Conservation (phyloP, 2,888 invertebrate species). For the Ischnura elegans region DNA sequence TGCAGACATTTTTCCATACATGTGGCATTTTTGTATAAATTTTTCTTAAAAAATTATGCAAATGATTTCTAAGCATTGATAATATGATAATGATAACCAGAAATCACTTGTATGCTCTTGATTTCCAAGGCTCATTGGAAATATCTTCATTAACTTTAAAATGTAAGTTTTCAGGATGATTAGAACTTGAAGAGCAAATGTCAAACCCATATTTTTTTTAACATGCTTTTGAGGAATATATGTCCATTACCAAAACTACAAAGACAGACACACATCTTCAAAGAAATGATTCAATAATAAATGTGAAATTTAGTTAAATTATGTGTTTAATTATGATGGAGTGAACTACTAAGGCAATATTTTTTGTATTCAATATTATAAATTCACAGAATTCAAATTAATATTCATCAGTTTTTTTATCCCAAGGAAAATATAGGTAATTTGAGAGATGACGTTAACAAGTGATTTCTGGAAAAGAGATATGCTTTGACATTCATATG, state of each 20-base stretch:
- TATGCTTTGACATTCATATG: constrained; percentile 52
- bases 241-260: too few species aligned
- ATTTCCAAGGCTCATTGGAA: too few species aligned
- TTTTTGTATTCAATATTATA: not conserved
- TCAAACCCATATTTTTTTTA: not conserved
- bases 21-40: not conserved
- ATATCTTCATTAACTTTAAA: not conserved
- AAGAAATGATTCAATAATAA: too few species aligned
- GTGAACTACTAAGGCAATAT: not conserved
- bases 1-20: constrained; percentile 47
- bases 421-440: not conserved
- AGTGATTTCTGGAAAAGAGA: constrained; percentile 57
- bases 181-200: not conserved
- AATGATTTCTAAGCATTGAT: constrained; percentile 40
- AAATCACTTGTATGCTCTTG: constrained; percentile 23
- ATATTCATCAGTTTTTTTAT: not conserved
- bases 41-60: constrained; percentile 55
- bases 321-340: not conserved
- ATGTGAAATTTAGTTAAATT: not conserved
- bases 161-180: not conserved
- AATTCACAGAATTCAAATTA: not conserved
- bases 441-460: not conserved
- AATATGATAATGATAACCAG: constrained; percentile 52
- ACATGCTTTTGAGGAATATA: not conserved
- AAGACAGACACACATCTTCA: too few species aligned